Evolutionary conservation across 1,140 invertebrate genomes (phyloP).

Genomic region (Lepidurus packardi): DNA sequence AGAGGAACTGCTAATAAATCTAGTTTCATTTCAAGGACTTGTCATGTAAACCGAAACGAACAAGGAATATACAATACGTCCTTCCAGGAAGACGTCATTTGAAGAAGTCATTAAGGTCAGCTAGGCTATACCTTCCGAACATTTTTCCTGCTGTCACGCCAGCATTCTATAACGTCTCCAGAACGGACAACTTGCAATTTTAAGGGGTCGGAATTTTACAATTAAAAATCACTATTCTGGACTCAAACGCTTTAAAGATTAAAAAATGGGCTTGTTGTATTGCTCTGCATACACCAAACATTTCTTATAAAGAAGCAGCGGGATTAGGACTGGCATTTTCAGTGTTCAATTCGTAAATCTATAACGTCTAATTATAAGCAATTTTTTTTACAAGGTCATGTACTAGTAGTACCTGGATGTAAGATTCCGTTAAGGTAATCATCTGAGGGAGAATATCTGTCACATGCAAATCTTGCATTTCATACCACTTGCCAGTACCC

Average conservation of each 20-base stretch:
- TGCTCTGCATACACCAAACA: not conserved
- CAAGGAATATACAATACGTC: not conserved
- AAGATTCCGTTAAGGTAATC: slow-evolving; percentile 98
- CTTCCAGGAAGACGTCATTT: slow-evolving; percentile 18
- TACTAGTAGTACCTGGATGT: slow-evolving; percentile 68
- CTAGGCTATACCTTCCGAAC: not conserved
- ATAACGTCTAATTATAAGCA: not conserved
- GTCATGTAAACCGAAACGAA: not conserved
- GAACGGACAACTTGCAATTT: too few species aligned
- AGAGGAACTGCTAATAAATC: slow-evolving; percentile 4
- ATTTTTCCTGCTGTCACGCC: not conserved
- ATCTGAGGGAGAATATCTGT: slow-evolving; percentile 97
- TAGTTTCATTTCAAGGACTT: not conserved
- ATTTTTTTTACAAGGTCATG: not conserved
- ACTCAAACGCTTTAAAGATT: too few species aligned
- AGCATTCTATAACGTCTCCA: too few species aligned
- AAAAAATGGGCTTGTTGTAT: not conserved
- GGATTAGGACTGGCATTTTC: not conserved
- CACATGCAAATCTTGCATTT: slow-evolving; percentile 98
- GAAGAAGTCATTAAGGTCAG: slow-evolving; percentile 9
- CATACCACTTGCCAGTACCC: slow-evolving; percentile 75
- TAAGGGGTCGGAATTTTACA: too few species aligned
- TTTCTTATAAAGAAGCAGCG: not conserved
- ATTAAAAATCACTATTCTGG: too few species aligned
- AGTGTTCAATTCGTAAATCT: not conserved